Base-by-base conservation (phyloP, 2,888 invertebrate species). In the Caenorhabditis afra region DNA sequence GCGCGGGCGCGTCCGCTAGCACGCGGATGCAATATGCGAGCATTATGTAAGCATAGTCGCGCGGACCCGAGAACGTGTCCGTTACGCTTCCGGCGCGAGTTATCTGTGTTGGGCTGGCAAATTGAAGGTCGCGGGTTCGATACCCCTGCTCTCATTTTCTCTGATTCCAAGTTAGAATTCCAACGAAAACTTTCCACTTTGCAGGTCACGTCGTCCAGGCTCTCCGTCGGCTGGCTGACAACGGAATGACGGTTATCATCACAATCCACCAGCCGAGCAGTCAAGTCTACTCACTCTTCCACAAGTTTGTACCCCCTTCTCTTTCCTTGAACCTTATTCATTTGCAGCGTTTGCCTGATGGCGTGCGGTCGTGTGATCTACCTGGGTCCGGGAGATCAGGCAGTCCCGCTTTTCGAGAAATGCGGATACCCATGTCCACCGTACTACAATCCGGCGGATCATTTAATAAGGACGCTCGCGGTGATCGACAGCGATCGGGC, bases 201-300 rank as follows among this genome's bases (percentile, higher is more conserved):
- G 18, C 62, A 83, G 83, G 81, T 0, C 84, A 83, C 55, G 86
- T 86, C 0, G 85, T 86, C 3, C 74, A 79, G n/a, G 82, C 82
- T n/a, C 74, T 86, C 2, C 66, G 84, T 14, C 37, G 62, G 37
- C 47, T 86, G 41, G 86, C 86, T 1, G 82, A 84, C n/a, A 66
- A 93, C 85, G 96, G 96, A 41, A 96, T 95, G 91, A 96, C 96
- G 0, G 94, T 97, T 59, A 93, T 97, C 20, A 94, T 95, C 88
- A 97, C 97, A 0, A 95, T 97, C 81, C 97, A 97, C 91, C 97
- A 97, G 91, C 97, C 97, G 0, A 95, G 95, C 0, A 96, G 96
- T 0, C 96, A 96, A 91, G 91, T 92, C 18, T 96, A 94, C 90
- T 94, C 94, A 16, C 93, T 96, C 92, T 97, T 97, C 89, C 95